Evolutionary conservation across 2,113 vertebrate genomes (phyloP), one percentile per base, ranked within the genome.

Genomic region (Beaufortia kweichowensis): DNA sequence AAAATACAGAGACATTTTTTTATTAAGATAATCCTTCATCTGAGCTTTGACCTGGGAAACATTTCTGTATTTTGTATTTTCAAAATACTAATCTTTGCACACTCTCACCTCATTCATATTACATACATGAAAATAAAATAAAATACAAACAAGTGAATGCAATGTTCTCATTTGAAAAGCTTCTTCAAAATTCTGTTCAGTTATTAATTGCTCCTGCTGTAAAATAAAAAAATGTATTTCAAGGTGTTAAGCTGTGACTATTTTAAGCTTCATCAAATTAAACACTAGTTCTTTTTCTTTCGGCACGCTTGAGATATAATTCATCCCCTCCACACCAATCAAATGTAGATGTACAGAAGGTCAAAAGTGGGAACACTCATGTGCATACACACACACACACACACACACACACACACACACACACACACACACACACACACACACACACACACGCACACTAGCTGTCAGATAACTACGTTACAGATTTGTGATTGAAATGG

Each of bases 401-500:
- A 39, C 35, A 7, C 35, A 0, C 35, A 10, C 35, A 39, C 35
- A 39, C 35, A 39, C 35, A 7, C 35, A 0, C 35, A 71, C 68
- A 33, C 50, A 56, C 68, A 56, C 63, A 19, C 21, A 12, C 55
- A 28, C 69, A 57, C 50, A 24, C 39, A n/a, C 35, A 62, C 57
- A 60, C 63, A 68, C 53, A 60, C 56, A 70, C 66, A 70, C 43
- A 62, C 8, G 24, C 23, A n/a, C 17, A 24, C 29, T 29, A 56
- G 65, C 55, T 24, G 64, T 48, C 33, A 69, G 64, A n/a, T 60
- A 59, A 77, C 48, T 55, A 39, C 23, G 60, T 78, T 57, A 55
- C 26, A 72, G 48, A 35, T 35, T 33, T 21, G 7, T 26, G 68
- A 73, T 70, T 43, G 50, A 56, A 72, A 72, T 73, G 60, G 68